These are phyloP conservation scores for Palloptera scutellata DNA, from an alignment of 2,888 invertebrate genomes.

Conservation along the genomic window DNA sequence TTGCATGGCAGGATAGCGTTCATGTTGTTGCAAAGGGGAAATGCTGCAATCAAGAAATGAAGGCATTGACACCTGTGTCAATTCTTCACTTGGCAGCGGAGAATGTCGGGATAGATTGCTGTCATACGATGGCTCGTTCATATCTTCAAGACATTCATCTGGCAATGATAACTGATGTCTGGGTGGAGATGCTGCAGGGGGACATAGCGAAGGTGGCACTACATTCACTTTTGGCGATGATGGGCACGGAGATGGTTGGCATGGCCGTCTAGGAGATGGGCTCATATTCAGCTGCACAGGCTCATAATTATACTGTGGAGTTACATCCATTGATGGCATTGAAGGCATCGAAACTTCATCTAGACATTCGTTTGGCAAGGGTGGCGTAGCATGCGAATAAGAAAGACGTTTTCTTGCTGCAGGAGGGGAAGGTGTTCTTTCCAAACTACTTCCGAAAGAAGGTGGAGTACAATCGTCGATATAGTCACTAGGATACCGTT, in stretches of 20 bases:
- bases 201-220: background rate
- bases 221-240: background rate
- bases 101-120: conserved; percentile 14
- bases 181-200: background rate
- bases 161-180: background rate
- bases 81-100: conserved; percentile 16
- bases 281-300: too few species aligned
- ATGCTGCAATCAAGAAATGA: conserved; percentile 5
- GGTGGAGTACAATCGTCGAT: conserved; percentile 14
- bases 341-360: conserved; percentile 25
- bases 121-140: conserved; percentile 16
- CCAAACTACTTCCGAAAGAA: conserved; percentile 3
- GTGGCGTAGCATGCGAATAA: conserved; percentile 16
- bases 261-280: too few species aligned
- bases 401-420: background rate
- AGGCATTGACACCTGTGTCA: conserved; percentile 19
- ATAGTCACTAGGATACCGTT: conserved; percentile 3
- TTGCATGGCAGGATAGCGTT: too few species aligned
- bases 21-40: too few species aligned
- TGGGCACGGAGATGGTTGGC: background rate
- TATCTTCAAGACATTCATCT: conserved; percentile 11
- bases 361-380: conserved; percentile 20
- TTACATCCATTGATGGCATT: conserved; percentile 7
- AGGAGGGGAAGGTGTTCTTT: background rate
- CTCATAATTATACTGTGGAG: background rate